Percentiles rank a stretch among this genome's conserved stretches.
phyloP scores from a whole-genome alignment of 2,888 invertebrate species.

The Cryptosula pallasiana region DNA sequence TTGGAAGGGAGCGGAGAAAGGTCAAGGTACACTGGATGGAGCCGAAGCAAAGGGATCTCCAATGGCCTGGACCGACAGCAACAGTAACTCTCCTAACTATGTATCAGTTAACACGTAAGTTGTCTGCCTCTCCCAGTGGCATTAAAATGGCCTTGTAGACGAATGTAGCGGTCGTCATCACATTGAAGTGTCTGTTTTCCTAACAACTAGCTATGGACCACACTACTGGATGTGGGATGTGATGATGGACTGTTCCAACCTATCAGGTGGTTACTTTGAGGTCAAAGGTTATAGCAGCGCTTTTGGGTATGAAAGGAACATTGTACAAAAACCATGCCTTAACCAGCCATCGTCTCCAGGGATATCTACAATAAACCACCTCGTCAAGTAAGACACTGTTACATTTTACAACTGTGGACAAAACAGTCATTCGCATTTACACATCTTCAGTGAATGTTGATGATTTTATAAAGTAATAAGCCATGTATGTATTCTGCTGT shows the following conservation, averaged over 20 bases:
- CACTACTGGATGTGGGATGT: constrained; percentile 53
- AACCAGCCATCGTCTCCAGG: not conserved
- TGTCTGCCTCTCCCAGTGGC: too few species aligned
- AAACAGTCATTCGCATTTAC: too few species aligned
- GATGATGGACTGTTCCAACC: constrained; percentile 49
- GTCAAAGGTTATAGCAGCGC: constrained; percentile 38
- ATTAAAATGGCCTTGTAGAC: too few species aligned
- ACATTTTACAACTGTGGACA: too few species aligned
- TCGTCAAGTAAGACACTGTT: not conserved
- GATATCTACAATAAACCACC: not conserved
- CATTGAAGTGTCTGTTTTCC: not conserved
- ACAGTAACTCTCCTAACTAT: not conserved
- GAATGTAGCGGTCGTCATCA: too few species aligned
- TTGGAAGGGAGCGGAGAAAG: not conserved
- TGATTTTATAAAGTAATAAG: too few species aligned
- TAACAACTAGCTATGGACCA: constrained; percentile 38
- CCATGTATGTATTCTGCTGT: too few species aligned
- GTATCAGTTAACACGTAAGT: not conserved
- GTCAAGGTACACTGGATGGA: not conserved
- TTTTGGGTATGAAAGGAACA: not conserved
- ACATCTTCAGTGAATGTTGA: too few species aligned
- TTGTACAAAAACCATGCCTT: not conserved
- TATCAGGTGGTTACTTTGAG: constrained; percentile 52
- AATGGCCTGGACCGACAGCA: not conserved
- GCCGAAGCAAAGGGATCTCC: not conserved